Conservation (phyloP, 2,797 vertebrate genomes). For the Eospalax fontanierii region DNA sequence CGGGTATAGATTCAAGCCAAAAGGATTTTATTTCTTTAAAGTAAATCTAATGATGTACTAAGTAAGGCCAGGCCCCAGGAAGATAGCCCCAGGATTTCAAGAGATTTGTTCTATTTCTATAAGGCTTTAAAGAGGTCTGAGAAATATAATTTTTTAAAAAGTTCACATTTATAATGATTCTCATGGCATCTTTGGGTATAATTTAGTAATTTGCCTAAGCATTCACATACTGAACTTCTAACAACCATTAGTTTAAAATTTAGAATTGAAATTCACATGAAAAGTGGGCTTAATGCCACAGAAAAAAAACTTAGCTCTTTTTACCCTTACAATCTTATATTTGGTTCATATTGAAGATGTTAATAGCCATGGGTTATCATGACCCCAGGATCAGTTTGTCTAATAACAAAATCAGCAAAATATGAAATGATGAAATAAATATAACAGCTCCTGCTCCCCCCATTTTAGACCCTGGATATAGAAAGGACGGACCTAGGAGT, state of each 20-base stretch:
- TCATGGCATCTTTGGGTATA: slow-evolving; percentile 67
- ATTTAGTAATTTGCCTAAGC: slow-evolving; percentile 81
- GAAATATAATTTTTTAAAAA: slow-evolving; percentile 74
- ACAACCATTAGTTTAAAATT: slow-evolving; percentile 77
- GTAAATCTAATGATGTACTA: slow-evolving; percentile 85
- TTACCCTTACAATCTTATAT: slow-evolving; percentile 29
- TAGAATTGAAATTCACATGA: slow-evolving; percentile 75
- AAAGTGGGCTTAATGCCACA: slow-evolving; percentile 74
- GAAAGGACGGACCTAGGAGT: neutral
- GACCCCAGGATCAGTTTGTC: neutral
- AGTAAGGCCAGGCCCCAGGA: slow-evolving; percentile 81
- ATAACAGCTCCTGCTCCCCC: neutral
- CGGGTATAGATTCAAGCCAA: slow-evolving; percentile 79
- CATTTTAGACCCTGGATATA: neutral
- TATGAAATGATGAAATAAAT: neutral
- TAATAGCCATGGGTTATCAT: slow-evolving; percentile 62
- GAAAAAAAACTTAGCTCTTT: slow-evolving; percentile 38
- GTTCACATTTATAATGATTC: neutral
- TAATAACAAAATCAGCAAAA: slow-evolving; percentile 41
- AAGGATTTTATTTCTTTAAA: slow-evolving; percentile 88
- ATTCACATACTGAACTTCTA: slow-evolving; percentile 71
- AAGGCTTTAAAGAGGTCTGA: too few relatives aligned
- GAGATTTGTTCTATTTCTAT: too few relatives aligned
- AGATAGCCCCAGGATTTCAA: slow-evolving; percentile 81
- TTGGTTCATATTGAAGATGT: slow-evolving; percentile 39